Conservation (phyloP, 2,888 invertebrate species). For the Drosophila stalkeri region DNA sequence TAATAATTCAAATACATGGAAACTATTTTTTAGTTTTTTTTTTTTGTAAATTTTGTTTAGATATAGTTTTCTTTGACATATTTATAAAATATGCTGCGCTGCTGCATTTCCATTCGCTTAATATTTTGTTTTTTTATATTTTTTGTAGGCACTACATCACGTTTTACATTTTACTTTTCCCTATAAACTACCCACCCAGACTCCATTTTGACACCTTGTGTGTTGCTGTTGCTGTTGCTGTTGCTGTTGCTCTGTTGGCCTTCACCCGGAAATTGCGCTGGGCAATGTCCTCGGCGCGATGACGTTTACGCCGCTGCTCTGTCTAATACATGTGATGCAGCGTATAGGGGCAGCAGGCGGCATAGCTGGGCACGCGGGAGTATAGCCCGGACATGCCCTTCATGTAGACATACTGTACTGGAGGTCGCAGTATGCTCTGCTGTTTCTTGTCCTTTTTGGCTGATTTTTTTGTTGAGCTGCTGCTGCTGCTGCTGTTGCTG, state of each 20-base stretch:
- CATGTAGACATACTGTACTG: constrained; percentile 92
- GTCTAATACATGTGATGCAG: constrained; percentile 79
- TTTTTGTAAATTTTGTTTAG: background rate
- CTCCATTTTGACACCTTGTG: constrained; percentile 26
- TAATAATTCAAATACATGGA: constrained; percentile 25
- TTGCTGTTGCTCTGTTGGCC: constrained; percentile 27
- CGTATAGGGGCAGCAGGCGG: constrained; percentile 83
- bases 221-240: constrained; percentile 5
- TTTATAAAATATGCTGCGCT: constrained; percentile 72
- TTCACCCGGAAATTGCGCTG: constrained; percentile 32
- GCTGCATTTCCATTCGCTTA: constrained; percentile 15
- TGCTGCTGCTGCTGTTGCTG: constrained; percentile 45
- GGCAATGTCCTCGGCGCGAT: constrained; percentile 22
- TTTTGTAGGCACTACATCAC: constrained; percentile 80
- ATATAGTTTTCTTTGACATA: constrained; percentile 39
- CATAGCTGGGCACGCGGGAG: constrained; percentile 90
- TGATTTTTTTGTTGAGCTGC: constrained; percentile 52
- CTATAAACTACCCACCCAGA: constrained; percentile 50
- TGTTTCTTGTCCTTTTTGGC: constrained; percentile 85
- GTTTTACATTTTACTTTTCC: constrained; percentile 67
- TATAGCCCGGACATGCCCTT: constrained; percentile 93
- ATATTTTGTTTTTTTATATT: background rate
- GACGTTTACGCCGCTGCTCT: constrained; percentile 1
- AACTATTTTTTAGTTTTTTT: background rate
- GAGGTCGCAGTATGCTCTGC: constrained; percentile 91